Conservation (phyloP, 2,888 invertebrate species). For the Tryphoninae sp. region DNA sequence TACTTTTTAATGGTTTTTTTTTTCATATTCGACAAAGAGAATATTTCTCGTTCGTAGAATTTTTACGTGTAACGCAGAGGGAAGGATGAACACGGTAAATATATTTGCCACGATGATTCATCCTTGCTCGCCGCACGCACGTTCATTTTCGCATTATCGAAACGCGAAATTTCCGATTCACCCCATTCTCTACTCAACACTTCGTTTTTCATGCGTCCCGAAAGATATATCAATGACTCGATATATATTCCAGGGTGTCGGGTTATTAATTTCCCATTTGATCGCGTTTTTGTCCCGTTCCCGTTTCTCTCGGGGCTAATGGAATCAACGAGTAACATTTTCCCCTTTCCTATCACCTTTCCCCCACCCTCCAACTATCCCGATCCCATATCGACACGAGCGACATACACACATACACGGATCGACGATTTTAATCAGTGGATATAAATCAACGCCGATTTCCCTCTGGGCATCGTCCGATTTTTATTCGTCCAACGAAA, state of each 20-base stretch:
- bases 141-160: constrained; percentile 76
- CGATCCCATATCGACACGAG: constrained; percentile 6
- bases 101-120: constrained; percentile 67
- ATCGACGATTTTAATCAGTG: constrained; percentile 59
- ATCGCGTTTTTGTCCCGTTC: constrained; percentile 48
- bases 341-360: background rate
- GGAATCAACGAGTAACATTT: constrained; percentile 58
- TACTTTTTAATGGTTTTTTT: background rate
- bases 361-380: constrained; percentile 56
- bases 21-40: background rate
- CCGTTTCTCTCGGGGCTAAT: constrained; percentile 43
- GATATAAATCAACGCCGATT: constrained; percentile 59
- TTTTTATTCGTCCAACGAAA: constrained; percentile 12
- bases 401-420: constrained; percentile 15
- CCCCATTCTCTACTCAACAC: background rate
- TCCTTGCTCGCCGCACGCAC: constrained; percentile 64
- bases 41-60: constrained; percentile 12
- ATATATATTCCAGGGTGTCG: constrained; percentile 37
- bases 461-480: constrained; percentile 25
- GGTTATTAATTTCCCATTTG: constrained; percentile 59
- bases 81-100: background rate
- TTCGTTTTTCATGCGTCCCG: constrained; percentile 32
- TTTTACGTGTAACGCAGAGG: background rate
- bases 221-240: constrained; percentile 26
- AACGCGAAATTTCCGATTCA: constrained; percentile 21